A percentile compares a stretch with the other conserved stretches of the same genome.
These are phyloP conservation scores for Syrphus vitripennis DNA, from an alignment of 2,888 invertebrate genomes.

Conservation along the genomic window DNA sequence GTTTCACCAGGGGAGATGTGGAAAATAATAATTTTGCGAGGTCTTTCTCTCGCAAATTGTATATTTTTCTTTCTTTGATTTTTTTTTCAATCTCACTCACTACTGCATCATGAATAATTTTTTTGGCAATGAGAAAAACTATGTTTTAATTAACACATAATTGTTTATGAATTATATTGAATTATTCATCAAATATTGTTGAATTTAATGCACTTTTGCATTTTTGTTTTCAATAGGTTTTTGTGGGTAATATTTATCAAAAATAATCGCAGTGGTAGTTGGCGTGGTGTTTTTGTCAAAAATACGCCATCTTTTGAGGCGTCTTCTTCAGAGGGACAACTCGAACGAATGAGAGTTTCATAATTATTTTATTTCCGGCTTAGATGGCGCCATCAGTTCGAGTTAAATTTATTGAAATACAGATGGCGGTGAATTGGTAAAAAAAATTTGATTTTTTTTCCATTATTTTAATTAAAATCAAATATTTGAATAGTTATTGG, in stretches of 20 bases:
- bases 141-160: background rate
- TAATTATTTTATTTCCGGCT: constrained; percentile 73
- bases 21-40: constrained; percentile 43
- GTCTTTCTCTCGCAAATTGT: constrained; percentile 33
- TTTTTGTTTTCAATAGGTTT: constrained; percentile 28
- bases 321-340: constrained; percentile 72
- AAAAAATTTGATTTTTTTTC: background rate
- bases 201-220: background rate
- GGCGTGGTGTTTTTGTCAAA: constrained; percentile 74
- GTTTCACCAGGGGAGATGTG: background rate
- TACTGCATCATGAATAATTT: background rate
- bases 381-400: constrained; percentile 72
- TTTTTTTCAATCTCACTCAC: constrained; percentile 44
- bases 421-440: constrained; percentile 32
- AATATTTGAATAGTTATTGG: background rate
- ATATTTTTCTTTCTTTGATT: constrained; percentile 17
- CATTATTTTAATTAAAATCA: background rate
- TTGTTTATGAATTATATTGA: background rate
- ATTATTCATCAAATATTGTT: constrained; percentile 17
- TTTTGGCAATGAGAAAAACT: constrained; percentile 19
- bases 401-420: background rate
- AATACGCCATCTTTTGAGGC: constrained; percentile 78
- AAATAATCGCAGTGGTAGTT: constrained; percentile 63
- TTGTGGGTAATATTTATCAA: constrained; percentile 64
- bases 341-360: constrained; percentile 56